These are phyloP conservation scores for Stegophylla sp. DNA, from an alignment of 2,888 invertebrate genomes.

Conservation along the genomic window DNA sequence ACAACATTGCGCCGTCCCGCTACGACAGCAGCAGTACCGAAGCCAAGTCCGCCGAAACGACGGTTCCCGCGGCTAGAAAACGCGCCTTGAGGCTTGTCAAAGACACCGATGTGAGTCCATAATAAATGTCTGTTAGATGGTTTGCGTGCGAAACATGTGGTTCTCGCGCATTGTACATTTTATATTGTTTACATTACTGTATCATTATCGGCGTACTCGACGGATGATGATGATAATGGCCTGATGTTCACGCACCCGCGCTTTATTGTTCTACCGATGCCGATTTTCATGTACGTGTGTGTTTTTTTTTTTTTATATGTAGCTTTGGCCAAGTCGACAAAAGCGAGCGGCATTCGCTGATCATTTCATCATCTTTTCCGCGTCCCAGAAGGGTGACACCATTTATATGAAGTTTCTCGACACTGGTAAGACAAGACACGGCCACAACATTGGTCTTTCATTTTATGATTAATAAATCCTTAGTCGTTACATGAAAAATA, in stretches of 20 bases:
- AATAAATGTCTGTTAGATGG: no score
- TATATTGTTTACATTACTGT: no score
- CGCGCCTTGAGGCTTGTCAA: conserved; percentile 41
- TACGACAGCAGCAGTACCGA: neutral
- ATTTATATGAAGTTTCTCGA: conserved; percentile 97
- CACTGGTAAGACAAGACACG: conserved; percentile 63
- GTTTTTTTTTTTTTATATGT: neutral
- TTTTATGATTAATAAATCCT: conserved; percentile 64
- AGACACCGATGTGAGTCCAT: conserved; percentile 48
- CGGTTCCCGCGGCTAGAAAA: conserved; percentile 26
- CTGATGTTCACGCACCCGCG: neutral
- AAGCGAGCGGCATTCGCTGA: conserved; percentile 53
- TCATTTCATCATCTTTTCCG: conserved; percentile 66
- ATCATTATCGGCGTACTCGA: neutral
- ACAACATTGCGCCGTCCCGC: conserved; percentile 46
- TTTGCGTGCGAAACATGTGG: neutral
- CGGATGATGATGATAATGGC: no score
- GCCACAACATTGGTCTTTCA: conserved; percentile 64
- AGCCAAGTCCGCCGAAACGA: conserved; percentile 39
- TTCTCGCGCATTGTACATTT: no score
- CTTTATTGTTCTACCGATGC: no score
- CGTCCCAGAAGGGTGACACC: conserved; percentile 83
- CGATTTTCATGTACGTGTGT: no score
- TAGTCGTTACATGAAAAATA: neutral
- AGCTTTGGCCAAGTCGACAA: conserved; percentile 57